phyloP scores from a whole-genome alignment of 2,888 invertebrate genomes.

The Adineta ricciae region DNA sequence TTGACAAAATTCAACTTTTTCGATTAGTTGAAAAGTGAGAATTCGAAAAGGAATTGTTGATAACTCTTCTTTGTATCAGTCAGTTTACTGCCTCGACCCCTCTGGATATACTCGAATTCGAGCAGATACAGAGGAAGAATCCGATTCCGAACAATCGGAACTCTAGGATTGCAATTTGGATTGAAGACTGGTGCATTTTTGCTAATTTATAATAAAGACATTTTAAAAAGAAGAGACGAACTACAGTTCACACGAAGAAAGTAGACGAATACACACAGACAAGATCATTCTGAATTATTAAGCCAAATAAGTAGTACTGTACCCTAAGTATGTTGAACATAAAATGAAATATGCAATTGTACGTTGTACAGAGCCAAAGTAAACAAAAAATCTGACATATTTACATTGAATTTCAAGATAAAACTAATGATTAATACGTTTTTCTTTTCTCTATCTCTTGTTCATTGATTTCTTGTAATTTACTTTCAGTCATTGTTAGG shows the following conservation, averaged over 20 bases:
- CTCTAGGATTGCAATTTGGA: too few relatives aligned
- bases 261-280: not conserved
- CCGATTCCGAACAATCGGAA: too few relatives aligned
- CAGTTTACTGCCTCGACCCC: too few relatives aligned
- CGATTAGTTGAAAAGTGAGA: too few relatives aligned
- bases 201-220: not conserved
- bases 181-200: too few relatives aligned
- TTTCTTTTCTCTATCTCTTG: not conserved
- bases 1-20: too few relatives aligned
- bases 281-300: not conserved
- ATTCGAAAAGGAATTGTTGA: too few relatives aligned
- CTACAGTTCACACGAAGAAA: not conserved
- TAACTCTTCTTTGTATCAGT: too few relatives aligned
- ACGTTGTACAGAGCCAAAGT: not conserved
- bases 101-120: too few relatives aligned
- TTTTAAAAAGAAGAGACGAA: not conserved
- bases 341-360: not conserved
- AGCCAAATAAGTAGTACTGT: not conserved
- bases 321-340: not conserved
- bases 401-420: too few relatives aligned
- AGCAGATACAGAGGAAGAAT: too few relatives aligned
- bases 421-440: not conserved
- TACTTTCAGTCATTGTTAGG: slow-evolving; percentile 49
- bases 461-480: slow-evolving; percentile 41
- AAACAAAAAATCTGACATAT: not conserved